Conservation (phyloP, 2,888 invertebrate species). For the Dioctria rufipes region DNA sequence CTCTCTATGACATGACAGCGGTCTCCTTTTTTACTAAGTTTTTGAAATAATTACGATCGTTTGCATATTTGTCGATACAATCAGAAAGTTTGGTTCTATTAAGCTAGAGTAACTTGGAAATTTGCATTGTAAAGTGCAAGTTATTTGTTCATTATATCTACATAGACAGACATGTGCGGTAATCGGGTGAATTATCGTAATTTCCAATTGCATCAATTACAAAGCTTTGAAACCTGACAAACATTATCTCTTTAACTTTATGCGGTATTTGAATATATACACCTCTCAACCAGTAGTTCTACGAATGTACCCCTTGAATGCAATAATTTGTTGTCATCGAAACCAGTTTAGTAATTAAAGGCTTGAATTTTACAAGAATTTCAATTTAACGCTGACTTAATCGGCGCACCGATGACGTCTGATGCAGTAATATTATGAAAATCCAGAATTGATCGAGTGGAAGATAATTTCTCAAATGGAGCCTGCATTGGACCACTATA, state of each 20-base stretch:
- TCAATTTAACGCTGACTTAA: slow-evolving; percentile 18
- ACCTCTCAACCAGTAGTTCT: neutral
- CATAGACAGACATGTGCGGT: neutral
- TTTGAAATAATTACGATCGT: neutral
- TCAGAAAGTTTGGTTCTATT: neutral
- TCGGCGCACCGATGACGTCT: neutral
- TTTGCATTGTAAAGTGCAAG: slow-evolving; percentile 19
- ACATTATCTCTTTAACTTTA: neutral
- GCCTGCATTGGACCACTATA: neutral
- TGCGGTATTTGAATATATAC: neutral
- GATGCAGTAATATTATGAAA: neutral
- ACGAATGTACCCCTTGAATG: neutral
- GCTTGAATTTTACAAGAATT: neutral
- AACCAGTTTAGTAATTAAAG: slow-evolving; percentile 21
- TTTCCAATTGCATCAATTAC: neutral
- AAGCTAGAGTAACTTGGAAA: neutral
- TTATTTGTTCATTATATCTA: neutral
- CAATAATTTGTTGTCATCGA: slow-evolving; percentile 1
- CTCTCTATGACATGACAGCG: neutral
- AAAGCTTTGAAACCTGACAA: neutral
- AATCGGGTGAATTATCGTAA: neutral
- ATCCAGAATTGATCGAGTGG: neutral
- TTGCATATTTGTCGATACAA: slow-evolving; percentile 13
- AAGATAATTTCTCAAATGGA: slow-evolving; percentile 12
- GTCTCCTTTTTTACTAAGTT: neutral